A percentile compares a stretch with the other conserved stretches of the same genome.
Conservation (phyloP, 2,113 vertebrate genomes). For the Alces alces region DNA sequence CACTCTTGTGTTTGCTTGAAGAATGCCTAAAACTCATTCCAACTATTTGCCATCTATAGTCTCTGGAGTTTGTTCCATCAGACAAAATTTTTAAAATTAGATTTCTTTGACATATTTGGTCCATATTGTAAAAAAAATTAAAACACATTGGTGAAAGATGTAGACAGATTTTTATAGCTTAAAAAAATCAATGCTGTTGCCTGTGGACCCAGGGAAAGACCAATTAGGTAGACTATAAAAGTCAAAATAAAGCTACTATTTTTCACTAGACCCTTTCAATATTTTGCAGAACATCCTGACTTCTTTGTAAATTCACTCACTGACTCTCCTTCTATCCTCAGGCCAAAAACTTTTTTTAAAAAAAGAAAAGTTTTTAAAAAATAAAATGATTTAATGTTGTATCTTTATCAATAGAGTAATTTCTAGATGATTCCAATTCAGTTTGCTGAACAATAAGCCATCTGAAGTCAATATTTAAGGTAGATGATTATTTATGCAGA, state of each 20-base stretch:
- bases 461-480: slow-evolving; percentile 16
- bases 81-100: slow-evolving; percentile 48
- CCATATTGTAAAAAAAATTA: slow-evolving; percentile 50
- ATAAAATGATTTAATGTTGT: slow-evolving; percentile 13
- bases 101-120: slow-evolving; percentile 59
- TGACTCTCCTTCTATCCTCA: slow-evolving; percentile 1
- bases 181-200: slow-evolving; percentile 58
- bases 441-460: slow-evolving; percentile 7
- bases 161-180: slow-evolving; percentile 48
- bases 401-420: slow-evolving; percentile 13
- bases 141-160: slow-evolving; percentile 35
- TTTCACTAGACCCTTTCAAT: slow-evolving; percentile 42
- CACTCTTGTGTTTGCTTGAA: background rate
- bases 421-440: slow-evolving; percentile 28
- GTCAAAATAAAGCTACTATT: slow-evolving; percentile 49
- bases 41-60: background rate
- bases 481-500: background rate
- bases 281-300: slow-evolving; percentile 43
- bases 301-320: slow-evolving; percentile 50
- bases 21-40: slow-evolving; percentile 3
- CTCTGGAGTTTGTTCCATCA: slow-evolving; percentile 31
- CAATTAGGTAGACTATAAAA: slow-evolving; percentile 53
- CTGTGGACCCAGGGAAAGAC: slow-evolving; percentile 31
- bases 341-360: background rate
- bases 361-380: background rate